phyloP scores from a whole-genome alignment of 53 echinoderm and acorn worm species.

The Antedon mediterranea region DNA sequence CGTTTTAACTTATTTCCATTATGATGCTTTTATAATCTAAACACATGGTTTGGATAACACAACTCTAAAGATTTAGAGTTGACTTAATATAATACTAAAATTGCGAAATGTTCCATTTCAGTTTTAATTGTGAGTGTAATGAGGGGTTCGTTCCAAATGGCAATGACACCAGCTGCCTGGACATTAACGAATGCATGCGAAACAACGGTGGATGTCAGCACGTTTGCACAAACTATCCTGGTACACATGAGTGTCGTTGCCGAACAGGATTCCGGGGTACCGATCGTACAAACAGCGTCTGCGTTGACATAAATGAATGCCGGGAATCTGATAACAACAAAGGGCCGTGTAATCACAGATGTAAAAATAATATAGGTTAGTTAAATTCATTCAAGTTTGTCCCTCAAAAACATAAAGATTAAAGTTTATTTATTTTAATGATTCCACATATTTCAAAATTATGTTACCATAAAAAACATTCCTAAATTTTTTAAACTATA shows the following conservation, averaged over 20 bases:
- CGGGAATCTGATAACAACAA: slow-evolving; percentile 35
- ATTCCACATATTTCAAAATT: no score
- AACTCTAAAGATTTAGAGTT: no score
- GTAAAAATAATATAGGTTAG: slow-evolving; percentile 60
- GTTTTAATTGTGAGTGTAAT: slow-evolving; percentile 66
- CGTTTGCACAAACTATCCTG: slow-evolving; percentile 69
- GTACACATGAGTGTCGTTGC: slow-evolving; percentile 75
- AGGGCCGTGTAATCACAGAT: slow-evolving; percentile 75
- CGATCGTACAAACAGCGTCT: slow-evolving; percentile 45
- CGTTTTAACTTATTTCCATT: no score
- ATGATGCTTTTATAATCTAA: no score
- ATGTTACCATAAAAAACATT: no score
- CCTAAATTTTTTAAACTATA: no score
- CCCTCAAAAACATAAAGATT: no score
- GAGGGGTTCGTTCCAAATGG: slow-evolving; percentile 47
- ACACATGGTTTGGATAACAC: no score
- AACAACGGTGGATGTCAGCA: slow-evolving; percentile 87
- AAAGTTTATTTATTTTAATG: no score
- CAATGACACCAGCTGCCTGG: slow-evolving; percentile 62
- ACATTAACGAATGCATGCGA: slow-evolving; percentile 74
- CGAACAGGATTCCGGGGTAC: slow-evolving; percentile 70
- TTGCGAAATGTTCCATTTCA: slow-evolving; percentile 5
- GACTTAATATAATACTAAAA: no score
- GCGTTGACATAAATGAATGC: slow-evolving; percentile 91
- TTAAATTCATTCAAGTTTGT: no score